Conservation (phyloP, 2,113 vertebrate genomes). For the Mobula birostris region DNA sequence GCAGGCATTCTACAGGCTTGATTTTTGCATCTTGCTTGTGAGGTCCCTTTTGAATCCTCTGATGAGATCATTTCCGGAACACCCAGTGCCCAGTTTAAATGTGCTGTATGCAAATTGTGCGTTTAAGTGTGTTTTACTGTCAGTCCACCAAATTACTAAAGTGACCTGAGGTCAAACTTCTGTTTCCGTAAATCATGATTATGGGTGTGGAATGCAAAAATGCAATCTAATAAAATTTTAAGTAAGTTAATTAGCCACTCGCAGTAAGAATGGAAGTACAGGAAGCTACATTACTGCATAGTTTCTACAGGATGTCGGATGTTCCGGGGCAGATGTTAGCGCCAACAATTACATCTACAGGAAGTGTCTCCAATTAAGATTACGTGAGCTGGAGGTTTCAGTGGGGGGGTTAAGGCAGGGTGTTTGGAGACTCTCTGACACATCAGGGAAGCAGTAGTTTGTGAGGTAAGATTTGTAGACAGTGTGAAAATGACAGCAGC, state of each 20-base stretch:
- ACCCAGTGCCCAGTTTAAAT: not conserved
- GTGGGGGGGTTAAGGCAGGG: not conserved
- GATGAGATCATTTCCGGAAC: not conserved
- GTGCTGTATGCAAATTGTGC: not conserved
- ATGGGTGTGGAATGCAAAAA: not conserved
- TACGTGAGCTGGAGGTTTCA: not conserved
- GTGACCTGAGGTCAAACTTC: not conserved
- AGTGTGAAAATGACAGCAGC: too few species aligned
- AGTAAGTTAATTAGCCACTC: not conserved
- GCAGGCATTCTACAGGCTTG: not conserved
- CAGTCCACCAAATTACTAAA: not conserved
- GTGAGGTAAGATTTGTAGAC: not conserved
- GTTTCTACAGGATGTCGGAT: not conserved
- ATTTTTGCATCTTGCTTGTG: not conserved
- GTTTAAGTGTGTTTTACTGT: not conserved
- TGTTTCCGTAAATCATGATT: not conserved
- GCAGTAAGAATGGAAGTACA: not conserved
- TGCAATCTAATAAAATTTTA: not conserved
- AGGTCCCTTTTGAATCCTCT: not conserved
- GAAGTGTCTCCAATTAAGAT: not conserved
- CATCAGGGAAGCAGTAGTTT: not conserved
- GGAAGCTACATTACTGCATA: not conserved
- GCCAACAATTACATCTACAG: not conserved
- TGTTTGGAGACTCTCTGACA: not conserved
- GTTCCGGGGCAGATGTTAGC: not conserved